Base-by-base conservation (phyloP, 1,140 invertebrate genomes). In the Cotesia typhae region DNA sequence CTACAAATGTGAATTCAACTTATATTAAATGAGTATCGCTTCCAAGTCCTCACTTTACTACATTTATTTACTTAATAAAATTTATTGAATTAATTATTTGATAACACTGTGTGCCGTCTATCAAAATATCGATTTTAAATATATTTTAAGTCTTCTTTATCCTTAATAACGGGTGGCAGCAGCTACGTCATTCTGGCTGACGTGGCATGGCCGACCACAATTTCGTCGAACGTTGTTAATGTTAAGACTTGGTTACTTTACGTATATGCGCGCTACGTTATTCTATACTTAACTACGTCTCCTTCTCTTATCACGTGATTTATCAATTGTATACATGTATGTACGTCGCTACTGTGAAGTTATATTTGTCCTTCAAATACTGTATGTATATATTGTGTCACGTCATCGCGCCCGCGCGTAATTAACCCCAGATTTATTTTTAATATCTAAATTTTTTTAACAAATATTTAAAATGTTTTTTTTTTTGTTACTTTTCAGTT, bases 181-280 rank as follows among this genome's bases (percentile, higher is more conserved):
- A 71, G 59, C 72, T 74, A 72, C 75, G 75, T 76, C 75, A 76
- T 76, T 72, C 10, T 76, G 36, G 70, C 70, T 74, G 72, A 76
- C 75, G 75, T 76, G 75, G 75, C 75, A 70, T 70, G 14, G 65
- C 47, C 69, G 69, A 61, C 36, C 67, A 73, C 66, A 60, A 67
- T 64, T 67, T 53, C 64, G 57, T 36, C 37, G 67, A 64, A 70
- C 66, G 65, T 71, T 70, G 64, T 65, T 57, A 47, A 28, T 51
- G 52, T 61, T 37, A 41, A 47, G 65, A 63, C 52, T 51, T 53
- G 69, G 66, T 60, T 52, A 47, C 67, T 69, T 74, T 36, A 60
- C 59, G 60, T 60, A 9, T 71, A 47, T 70, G 53, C 51, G 51
- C 70, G 52, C 66, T n/a, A 37, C n/a, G 52, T n/a, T 12, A 59